Conservation (phyloP, 2,888 invertebrate genomes). For the Drosophila niveifrons region DNA sequence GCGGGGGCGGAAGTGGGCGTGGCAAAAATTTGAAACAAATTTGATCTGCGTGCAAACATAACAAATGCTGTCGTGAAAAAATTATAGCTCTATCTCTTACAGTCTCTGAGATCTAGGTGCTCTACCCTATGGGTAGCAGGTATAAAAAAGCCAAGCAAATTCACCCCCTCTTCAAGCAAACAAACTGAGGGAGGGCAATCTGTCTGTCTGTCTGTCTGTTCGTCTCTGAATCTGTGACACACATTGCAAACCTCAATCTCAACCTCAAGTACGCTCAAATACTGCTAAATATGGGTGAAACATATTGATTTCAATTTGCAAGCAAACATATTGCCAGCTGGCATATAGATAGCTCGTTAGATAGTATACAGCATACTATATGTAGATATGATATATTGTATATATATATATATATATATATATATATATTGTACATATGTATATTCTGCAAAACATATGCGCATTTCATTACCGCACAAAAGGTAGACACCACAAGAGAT, state of each 20-base stretch:
- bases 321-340: background rate
- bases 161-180: conserved; percentile 10
- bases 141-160: background rate
- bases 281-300: conserved; percentile 45
- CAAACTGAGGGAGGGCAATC: conserved; percentile 8
- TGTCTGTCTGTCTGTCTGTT: background rate
- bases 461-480: conserved; percentile 56
- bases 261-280: conserved; percentile 19
- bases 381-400: background rate
- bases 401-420: background rate
- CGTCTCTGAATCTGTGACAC: conserved; percentile 11
- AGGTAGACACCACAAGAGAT: conserved; percentile 45
- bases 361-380: too few species aligned
- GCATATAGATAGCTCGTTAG: conserved; percentile 5
- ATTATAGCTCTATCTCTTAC: too few species aligned
- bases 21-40: too few species aligned
- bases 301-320: conserved; percentile 50
- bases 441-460: conserved; percentile 49
- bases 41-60: too few species aligned
- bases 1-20: too few species aligned
- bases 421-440: background rate
- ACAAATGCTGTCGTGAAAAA: too few species aligned
- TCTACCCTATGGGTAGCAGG: too few species aligned
- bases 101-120: too few species aligned
- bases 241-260: conserved; percentile 5